These are phyloP conservation scores for Crocuta crocuta DNA, from an alignment of 2,113 vertebrate species.

Conservation along the genomic window DNA sequence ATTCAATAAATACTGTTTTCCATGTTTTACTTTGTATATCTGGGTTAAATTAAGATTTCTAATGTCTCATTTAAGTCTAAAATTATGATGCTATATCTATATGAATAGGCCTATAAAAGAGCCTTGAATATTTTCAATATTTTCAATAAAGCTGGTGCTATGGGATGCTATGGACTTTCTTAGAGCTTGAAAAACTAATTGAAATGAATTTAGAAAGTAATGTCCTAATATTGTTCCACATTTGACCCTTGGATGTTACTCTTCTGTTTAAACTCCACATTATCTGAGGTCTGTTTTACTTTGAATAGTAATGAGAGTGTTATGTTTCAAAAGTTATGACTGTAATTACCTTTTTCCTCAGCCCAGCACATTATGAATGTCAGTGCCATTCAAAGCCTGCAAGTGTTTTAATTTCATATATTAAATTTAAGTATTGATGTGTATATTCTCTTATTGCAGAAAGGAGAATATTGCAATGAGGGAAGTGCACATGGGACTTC, in stretches of 20 bases:
- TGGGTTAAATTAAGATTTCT: conserved; percentile 24
- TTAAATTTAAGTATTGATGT: conserved; percentile 57
- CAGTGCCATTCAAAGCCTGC: conserved; percentile 26
- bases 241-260: conserved; percentile 13
- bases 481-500: not conserved
- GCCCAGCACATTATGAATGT: conserved; percentile 28
- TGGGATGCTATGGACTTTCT: not conserved
- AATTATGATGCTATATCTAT: conserved; percentile 11
- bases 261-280: conserved; percentile 18
- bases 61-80: not conserved
- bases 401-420: conserved; percentile 57
- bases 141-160: conserved; percentile 10
- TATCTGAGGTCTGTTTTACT: not conserved
- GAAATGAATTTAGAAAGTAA: conserved; percentile 57
- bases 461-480: not conserved
- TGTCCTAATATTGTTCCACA: not conserved
- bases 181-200: conserved; percentile 47
- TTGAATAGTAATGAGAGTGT: not conserved
- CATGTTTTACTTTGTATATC: not conserved
- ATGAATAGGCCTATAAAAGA: not conserved
- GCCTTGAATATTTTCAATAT: conserved; percentile 42
- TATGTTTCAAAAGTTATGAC: conserved; percentile 46
- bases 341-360: conserved; percentile 23
- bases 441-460: conserved; percentile 17
- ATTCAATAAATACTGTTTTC: not conserved